Conservation (phyloP, 2,797 vertebrate species). For the Alauda arvensis region DNA sequence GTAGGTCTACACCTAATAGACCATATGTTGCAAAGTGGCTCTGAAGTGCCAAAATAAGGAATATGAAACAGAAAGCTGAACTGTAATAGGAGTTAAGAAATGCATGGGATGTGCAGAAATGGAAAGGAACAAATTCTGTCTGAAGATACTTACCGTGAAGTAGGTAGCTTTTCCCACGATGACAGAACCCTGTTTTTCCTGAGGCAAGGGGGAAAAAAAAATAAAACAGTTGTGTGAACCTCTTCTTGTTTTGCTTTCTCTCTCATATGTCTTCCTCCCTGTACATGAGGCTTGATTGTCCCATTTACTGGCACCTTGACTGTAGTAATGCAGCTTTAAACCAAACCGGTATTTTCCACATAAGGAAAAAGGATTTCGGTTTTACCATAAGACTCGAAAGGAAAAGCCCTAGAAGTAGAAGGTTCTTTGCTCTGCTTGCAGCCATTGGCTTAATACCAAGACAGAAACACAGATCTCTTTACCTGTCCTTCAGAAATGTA, state of each 20-base stretch:
- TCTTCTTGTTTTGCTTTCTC: neutral
- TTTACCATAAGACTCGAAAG: too few relatives aligned
- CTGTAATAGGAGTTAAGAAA: neutral
- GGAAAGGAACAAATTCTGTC: conserved; percentile 21
- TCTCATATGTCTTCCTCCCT: neutral
- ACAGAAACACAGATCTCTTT: too few relatives aligned
- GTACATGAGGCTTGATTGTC: neutral
- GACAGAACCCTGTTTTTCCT: neutral
- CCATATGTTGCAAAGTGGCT: conserved; percentile 18
- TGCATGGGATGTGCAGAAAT: neutral
- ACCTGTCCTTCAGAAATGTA: too few relatives aligned
- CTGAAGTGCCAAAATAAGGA: conserved; percentile 24
- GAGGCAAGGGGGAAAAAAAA: neutral
- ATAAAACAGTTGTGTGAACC: neutral
- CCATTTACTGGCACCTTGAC: neutral
- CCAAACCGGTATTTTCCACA: too few relatives aligned
- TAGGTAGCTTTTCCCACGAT: neutral
- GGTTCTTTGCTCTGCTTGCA: too few relatives aligned
- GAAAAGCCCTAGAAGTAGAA: too few relatives aligned
- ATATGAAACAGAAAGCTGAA: neutral
- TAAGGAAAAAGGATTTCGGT: too few relatives aligned
- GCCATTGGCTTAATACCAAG: too few relatives aligned
- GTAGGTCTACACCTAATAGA: conserved; percentile 2
- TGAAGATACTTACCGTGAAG: neutral
- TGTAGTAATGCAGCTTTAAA: too few relatives aligned